A percentile compares a stretch with the other conserved stretches of the same genome.
phyloP scores from a whole-genome alignment of 2,113 vertebrate genomes.

The Eulacestoma nigropectus region DNA sequence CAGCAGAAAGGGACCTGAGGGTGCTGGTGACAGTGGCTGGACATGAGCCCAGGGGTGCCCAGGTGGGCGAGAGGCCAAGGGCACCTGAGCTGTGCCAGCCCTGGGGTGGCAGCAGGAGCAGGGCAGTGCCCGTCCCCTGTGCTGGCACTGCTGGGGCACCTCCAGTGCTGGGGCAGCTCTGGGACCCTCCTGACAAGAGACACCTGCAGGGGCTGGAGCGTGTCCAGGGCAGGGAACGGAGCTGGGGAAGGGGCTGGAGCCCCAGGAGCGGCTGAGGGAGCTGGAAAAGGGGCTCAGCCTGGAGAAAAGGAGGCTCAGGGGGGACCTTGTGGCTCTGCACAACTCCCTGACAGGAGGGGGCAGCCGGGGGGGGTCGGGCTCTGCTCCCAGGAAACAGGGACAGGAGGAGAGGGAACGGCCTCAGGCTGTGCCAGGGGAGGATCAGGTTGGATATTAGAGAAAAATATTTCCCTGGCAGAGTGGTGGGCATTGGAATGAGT shows the following conservation, averaged over 20 bases:
- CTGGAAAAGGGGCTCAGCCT: too few species aligned
- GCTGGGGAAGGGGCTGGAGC: too few species aligned
- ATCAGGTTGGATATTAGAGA: rapidly evolving
- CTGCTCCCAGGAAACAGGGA: background rate
- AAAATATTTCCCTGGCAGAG: background rate
- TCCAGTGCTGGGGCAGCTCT: background rate
- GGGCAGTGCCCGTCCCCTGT: background rate
- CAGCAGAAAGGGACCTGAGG: background rate
- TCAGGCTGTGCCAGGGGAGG: background rate
- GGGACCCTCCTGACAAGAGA: background rate
- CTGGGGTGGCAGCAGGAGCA: background rate
- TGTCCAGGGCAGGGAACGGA: too few species aligned
- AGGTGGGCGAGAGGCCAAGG: background rate
- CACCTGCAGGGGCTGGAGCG: background rate
- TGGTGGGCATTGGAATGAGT: background rate
- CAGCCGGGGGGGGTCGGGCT: background rate
- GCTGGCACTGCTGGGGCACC: background rate
- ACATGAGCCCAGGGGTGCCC: background rate
- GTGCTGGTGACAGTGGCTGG: background rate
- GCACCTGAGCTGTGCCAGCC: background rate
- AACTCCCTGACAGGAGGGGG: too few species aligned
- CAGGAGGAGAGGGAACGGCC: background rate
- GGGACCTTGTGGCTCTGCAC: too few species aligned
- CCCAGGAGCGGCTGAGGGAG: too few species aligned
- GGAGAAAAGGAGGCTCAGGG: too few species aligned